A percentile compares a stretch with the other conserved stretches of the same genome.
These are phyloP conservation scores for Drosophila takahashii DNA, from an alignment of 1,140 invertebrate genomes.

Conservation along the genomic window DNA sequence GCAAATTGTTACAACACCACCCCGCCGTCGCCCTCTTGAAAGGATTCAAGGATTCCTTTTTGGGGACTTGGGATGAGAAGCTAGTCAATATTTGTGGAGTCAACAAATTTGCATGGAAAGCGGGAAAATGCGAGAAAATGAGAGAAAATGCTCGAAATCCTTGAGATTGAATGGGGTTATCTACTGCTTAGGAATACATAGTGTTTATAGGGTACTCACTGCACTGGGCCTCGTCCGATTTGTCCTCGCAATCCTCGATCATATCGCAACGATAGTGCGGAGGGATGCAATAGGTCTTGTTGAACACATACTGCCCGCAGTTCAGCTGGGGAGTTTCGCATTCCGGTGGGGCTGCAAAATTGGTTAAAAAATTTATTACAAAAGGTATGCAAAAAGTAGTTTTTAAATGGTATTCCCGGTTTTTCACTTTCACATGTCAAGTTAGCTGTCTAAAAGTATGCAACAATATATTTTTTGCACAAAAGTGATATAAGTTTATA, in stretches of 20 bases:
- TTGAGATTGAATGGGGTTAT: constrained; percentile 8
- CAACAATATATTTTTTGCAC: too few species aligned
- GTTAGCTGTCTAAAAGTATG: too few species aligned
- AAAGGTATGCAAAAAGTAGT: too few species aligned
- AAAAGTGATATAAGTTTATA: too few species aligned
- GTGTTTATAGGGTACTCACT: constrained; percentile 89
- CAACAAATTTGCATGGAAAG: constrained; percentile 73
- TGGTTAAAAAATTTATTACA: background rate
- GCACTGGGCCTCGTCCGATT: constrained; percentile 96
- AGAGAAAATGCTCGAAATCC: constrained; percentile 16
- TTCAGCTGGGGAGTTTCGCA: constrained; percentile 94
- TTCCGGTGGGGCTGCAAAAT: constrained; percentile 92
- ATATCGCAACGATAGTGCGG: constrained; percentile 96
- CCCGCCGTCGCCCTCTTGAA: constrained; percentile 2
- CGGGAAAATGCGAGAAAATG: constrained; percentile 18
- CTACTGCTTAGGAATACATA: background rate
- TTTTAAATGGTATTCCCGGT: too few species aligned
- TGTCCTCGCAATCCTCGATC: constrained; percentile 96
- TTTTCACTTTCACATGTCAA: too few species aligned
- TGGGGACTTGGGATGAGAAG: background rate
- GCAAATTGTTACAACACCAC: constrained; percentile 66
- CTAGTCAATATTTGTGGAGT: constrained; percentile 69
- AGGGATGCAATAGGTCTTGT: constrained; percentile 96
- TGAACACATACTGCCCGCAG: constrained; percentile 96
- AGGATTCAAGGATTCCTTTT: constrained; percentile 2